Evolutionary conservation across 1,140 invertebrate species (phyloP).

Genomic region (Bombus terrestris): DNA sequence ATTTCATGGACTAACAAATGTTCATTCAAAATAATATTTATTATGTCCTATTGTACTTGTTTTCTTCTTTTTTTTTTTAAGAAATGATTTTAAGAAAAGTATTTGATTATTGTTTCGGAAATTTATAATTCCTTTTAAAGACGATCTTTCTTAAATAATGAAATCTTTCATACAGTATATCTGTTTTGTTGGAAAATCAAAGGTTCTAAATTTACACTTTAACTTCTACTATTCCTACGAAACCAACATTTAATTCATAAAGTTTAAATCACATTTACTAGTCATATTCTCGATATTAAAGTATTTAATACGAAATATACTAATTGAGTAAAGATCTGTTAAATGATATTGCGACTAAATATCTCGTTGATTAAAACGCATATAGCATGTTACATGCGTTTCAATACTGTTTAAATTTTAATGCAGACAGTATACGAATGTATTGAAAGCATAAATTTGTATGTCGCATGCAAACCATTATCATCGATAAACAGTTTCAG

Average conservation of each 20-base stretch:
- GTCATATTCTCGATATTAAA: background rate
- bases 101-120: no score
- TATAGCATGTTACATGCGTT: background rate
- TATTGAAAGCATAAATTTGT: background rate
- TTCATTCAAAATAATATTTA: no score
- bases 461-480: background rate
- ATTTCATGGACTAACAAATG: no score
- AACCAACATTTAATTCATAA: background rate
- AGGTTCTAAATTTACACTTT: background rate
- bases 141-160: no score
- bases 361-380: background rate
- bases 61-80: no score
- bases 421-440: background rate
- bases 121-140: no score
- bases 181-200: background rate
- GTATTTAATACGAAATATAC: background rate
- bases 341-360: background rate
- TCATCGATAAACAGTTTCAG: background rate
- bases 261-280: background rate
- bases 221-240: background rate
- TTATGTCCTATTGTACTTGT: no score
- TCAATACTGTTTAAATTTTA: background rate
- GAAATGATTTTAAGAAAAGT: no score
- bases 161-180: no score
- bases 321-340: background rate